phyloP scores from a whole-genome alignment of 2,113 vertebrate species.

The Lampris incognitus region DNA sequence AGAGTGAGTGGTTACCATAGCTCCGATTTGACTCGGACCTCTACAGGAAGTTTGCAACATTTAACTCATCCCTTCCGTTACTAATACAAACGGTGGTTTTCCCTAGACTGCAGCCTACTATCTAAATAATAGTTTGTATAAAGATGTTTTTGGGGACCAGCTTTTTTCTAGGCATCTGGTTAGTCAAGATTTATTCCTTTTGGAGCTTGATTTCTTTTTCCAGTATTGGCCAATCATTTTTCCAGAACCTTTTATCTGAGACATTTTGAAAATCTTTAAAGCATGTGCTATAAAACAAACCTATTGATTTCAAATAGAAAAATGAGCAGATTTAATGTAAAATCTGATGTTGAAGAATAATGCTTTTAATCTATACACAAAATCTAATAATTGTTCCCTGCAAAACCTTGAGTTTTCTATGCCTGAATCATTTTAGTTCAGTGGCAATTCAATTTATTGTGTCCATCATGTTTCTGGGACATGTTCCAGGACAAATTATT shows the following conservation, averaged over 20 bases:
- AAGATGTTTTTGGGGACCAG: background rate
- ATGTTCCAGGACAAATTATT: conserved; percentile 19
- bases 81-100: conserved; percentile 28
- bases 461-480: conserved; percentile 8
- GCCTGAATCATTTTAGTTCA: conserved; percentile 30
- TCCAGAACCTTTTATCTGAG: background rate
- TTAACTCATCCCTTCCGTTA: conserved; percentile 48
- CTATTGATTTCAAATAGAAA: background rate
- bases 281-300: background rate
- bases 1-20: conserved; percentile 53
- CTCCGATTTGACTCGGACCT: conserved; percentile 18
- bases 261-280: background rate
- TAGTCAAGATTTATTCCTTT: background rate
- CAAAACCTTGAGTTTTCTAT: background rate
- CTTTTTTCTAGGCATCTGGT: background rate
- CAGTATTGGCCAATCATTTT: background rate
- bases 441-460: conserved; percentile 32
- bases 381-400: background rate
- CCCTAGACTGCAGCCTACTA: background rate
- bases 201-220: background rate
- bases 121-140: background rate
- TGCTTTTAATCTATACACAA: conserved; percentile 14
- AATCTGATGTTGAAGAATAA: conserved; percentile 7
- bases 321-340: conserved; percentile 6
- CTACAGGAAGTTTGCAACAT: conserved; percentile 73